phyloP scores from a whole-genome alignment of 2,888 invertebrate genomes.

The Ichneumoninae sp. region DNA sequence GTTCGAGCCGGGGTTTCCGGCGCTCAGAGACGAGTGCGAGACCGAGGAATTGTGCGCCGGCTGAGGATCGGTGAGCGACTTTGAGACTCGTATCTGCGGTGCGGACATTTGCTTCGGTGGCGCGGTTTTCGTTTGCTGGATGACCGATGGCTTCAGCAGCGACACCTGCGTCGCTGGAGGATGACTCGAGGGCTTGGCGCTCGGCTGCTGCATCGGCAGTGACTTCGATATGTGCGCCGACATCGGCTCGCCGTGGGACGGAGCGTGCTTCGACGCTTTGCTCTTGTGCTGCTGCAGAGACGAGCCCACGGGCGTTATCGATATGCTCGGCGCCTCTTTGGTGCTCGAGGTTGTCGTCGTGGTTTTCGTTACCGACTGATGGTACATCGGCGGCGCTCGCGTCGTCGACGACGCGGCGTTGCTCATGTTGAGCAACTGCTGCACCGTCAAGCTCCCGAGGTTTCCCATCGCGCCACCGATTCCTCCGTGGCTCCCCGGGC shows the following conservation, averaged over 20 bases:
- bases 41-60: slow-evolving; percentile 77
- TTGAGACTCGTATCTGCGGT: slow-evolving; percentile 79
- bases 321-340: slow-evolving; percentile 85
- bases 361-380: slow-evolving; percentile 74
- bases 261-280: slow-evolving; percentile 68
- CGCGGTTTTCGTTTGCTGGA: slow-evolving; percentile 70
- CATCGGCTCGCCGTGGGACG: slow-evolving; percentile 69
- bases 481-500: slow-evolving; percentile 65
- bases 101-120: slow-evolving; percentile 66
- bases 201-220: slow-evolving; percentile 67
- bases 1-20: slow-evolving; percentile 32
- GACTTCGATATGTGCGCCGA: slow-evolving; percentile 53
- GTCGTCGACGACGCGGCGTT: slow-evolving; percentile 71
- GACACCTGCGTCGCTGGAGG: slow-evolving; percentile 76
- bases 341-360: slow-evolving; percentile 74
- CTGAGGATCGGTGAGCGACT: slow-evolving; percentile 78
- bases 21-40: slow-evolving; percentile 73
- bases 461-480: slow-evolving; percentile 65
- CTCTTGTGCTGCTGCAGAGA: slow-evolving; percentile 67
- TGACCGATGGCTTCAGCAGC: slow-evolving; percentile 76
- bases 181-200: slow-evolving; percentile 62
- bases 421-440: slow-evolving; percentile 75
- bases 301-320: slow-evolving; percentile 81
- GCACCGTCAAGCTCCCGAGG: slow-evolving; percentile 73
- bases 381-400: slow-evolving; percentile 71